Percentiles rank a stretch among this genome's conserved stretches.
Conservation (phyloP, 2,113 vertebrate genomes). For the Phyllopteryx taeniolatus region DNA sequence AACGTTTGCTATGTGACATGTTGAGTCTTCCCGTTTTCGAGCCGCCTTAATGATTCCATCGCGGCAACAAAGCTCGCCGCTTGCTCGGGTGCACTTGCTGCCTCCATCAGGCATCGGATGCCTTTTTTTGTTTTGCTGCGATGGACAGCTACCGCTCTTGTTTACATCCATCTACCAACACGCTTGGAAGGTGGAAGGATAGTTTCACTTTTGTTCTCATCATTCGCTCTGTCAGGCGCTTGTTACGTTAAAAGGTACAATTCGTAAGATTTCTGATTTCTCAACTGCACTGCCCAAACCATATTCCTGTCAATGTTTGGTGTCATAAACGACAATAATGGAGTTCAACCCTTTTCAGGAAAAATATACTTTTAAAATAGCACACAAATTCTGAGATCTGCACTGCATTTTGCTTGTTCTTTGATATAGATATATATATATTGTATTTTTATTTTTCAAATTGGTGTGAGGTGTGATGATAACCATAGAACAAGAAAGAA, state of each 20-base stretch:
- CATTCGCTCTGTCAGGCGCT: neutral
- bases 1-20: neutral
- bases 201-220: neutral
- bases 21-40: neutral
- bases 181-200: neutral
- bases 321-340: neutral
- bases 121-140: constrained; percentile 32
- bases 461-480: neutral
- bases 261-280: neutral
- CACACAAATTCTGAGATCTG: neutral
- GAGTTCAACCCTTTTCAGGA: neutral
- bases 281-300: neutral
- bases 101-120: constrained; percentile 16
- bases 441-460: too few species aligned
- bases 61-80: neutral
- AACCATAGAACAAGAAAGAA: too few species aligned
- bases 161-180: constrained; percentile 8
- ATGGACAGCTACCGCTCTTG: neutral
- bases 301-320: neutral
- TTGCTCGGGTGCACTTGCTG: constrained; percentile 37
- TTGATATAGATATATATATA: neutral
- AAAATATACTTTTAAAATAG: neutral
- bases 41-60: neutral
- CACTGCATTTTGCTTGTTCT: neutral
- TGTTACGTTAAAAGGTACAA: neutral